A percentile compares a stretch with the other conserved stretches of the same genome.
These are phyloP conservation scores for Sialia sialis DNA, from an alignment of 2,113 vertebrate genomes.

Conservation along the genomic window DNA sequence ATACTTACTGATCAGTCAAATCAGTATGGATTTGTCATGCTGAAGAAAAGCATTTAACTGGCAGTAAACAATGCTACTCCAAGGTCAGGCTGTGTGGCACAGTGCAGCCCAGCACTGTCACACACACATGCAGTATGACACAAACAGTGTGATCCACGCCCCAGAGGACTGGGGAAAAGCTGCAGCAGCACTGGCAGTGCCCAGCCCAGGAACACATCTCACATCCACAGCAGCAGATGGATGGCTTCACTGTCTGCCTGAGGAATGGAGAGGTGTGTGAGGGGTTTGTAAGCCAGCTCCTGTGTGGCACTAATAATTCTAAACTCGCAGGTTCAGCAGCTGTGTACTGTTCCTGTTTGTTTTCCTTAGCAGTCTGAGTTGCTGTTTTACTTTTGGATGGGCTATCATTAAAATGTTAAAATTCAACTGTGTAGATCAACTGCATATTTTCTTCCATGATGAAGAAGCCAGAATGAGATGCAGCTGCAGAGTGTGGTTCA, in stretches of 20 bases:
- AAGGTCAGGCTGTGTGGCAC: not conserved
- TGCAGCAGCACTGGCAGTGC: not conserved
- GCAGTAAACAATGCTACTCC: not conserved
- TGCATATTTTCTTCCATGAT: not conserved
- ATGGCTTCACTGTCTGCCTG: not conserved
- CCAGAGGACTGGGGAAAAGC: not conserved
- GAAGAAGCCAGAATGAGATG: not conserved
- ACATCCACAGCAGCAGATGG: not conserved
- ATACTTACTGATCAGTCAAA: not conserved
- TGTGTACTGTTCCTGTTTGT: not conserved
- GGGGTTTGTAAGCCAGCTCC: not conserved
- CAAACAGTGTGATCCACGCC: accelerated
- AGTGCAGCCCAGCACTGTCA: not conserved
- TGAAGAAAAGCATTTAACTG: not conserved
- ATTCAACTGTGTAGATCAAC: not conserved
- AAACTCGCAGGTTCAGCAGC: not conserved
- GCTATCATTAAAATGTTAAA: not conserved
- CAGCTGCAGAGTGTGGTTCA: not conserved
- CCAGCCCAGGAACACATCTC: accelerated
- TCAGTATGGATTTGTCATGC: accelerated
- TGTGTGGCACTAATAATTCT: not conserved
- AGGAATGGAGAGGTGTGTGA: not conserved
- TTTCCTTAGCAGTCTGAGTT: not conserved
- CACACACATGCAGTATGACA: not conserved
- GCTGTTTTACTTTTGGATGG: not conserved